These are phyloP conservation scores for Portunus trituberculatus DNA, from an alignment of 1,140 invertebrate genomes.

Conservation along the genomic window DNA sequence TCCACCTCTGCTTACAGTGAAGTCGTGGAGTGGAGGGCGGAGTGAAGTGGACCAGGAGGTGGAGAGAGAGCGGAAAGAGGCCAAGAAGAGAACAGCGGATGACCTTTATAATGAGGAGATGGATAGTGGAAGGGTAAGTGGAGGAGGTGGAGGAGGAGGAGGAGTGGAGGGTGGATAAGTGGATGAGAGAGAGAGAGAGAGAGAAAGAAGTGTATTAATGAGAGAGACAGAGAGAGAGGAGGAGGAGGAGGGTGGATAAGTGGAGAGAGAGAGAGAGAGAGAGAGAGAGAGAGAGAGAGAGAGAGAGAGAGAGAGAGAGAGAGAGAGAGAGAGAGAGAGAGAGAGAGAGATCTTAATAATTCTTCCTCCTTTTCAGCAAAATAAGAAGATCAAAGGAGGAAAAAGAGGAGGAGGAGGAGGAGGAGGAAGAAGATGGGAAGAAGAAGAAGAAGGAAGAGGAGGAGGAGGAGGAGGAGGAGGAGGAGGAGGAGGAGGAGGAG, in stretches of 20 bases:
- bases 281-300: no score
- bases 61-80: conserved; percentile 47
- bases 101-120: conserved; percentile 63
- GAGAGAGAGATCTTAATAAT: no score
- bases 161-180: background rate
- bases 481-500: background rate
- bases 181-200: background rate
- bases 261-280: no score
- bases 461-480: background rate
- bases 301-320: no score
- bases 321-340: no score
- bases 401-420: background rate
- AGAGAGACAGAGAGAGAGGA: background rate
- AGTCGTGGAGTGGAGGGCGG: conserved; percentile 56
- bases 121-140: background rate
- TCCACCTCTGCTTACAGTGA: conserved; percentile 27
- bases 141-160: no score
- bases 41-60: conserved; percentile 48
- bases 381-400: background rate
- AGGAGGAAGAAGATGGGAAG: background rate
- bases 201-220: background rate
- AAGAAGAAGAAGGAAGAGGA: background rate
- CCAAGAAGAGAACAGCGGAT: conserved; percentile 48
- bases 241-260: background rate
- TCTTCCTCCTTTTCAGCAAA: background rate